Conservation (phyloP, 2,113 vertebrate species). For the Eulemur rufifrons region DNA sequence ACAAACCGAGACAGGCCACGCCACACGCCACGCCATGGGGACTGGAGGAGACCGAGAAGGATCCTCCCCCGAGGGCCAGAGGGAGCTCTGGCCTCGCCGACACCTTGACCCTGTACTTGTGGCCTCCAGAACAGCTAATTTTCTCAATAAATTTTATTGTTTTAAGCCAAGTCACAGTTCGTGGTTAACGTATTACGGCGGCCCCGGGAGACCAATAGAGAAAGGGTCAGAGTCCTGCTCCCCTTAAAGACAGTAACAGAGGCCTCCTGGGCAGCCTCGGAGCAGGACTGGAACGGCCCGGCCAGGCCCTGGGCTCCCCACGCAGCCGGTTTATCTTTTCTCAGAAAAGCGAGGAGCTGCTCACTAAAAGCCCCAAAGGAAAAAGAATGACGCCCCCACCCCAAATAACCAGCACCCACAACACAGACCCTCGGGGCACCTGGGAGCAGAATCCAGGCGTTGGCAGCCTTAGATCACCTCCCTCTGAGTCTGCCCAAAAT, state of each 20-base stretch:
- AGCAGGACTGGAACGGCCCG: rapidly evolving
- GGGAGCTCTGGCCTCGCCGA: rapidly evolving
- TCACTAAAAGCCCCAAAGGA: background rate
- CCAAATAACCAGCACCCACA: background rate
- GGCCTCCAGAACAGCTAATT: background rate
- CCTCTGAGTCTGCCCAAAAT: background rate
- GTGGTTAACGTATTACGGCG: background rate
- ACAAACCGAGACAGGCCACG: rapidly evolving
- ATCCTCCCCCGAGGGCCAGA: rapidly evolving
- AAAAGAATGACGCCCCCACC: background rate
- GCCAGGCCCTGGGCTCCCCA: background rate
- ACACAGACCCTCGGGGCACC: rapidly evolving
- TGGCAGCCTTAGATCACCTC: background rate
- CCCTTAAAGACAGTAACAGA: background rate
- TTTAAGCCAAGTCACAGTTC: background rate
- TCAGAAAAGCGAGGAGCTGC: background rate
- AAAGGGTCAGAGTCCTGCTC: background rate
- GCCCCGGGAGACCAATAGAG: rapidly evolving
- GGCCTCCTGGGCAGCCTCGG: background rate
- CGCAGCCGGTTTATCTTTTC: background rate
- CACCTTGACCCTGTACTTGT: background rate
- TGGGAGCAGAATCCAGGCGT: background rate
- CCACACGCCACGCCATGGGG: rapidly evolving
- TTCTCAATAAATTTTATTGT: background rate
- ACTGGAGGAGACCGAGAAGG: background rate